Conservation (phyloP, 2,888 invertebrate species). For the Odontomyia ornata region DNA sequence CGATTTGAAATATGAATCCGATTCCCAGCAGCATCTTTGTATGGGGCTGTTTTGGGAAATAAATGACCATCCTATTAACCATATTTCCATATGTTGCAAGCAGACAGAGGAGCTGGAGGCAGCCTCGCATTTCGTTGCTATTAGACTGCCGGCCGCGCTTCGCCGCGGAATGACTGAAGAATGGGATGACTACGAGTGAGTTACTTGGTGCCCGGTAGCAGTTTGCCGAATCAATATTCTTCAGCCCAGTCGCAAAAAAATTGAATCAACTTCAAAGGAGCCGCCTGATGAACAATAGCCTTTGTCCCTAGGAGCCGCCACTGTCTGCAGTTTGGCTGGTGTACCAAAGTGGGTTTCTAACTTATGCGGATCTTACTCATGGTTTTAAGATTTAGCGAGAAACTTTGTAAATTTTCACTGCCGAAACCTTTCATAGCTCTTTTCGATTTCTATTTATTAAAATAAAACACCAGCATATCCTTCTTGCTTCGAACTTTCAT, state of each 20-base stretch:
- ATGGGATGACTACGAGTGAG: slow-evolving; percentile 48
- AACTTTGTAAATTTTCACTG: background rate
- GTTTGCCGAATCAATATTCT: slow-evolving; percentile 38
- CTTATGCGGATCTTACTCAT: background rate
- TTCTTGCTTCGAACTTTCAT: too few relatives aligned
- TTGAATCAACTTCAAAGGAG: slow-evolving; percentile 43
- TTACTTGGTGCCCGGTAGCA: slow-evolving; percentile 46
- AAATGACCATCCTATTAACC: slow-evolving; percentile 49
- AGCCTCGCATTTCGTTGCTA: slow-evolving; percentile 18
- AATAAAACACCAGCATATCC: too few relatives aligned
- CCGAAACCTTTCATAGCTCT: too few relatives aligned
- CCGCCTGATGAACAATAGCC: slow-evolving; percentile 43
- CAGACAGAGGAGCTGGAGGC: slow-evolving; percentile 15
- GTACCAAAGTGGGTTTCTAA: background rate
- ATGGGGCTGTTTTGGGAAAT: slow-evolving; percentile 46
- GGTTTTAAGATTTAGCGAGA: background rate
- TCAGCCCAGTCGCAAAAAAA: slow-evolving; percentile 18
- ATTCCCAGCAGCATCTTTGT: slow-evolving; percentile 1
- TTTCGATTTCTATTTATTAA: too few relatives aligned
- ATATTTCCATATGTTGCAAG: slow-evolving; percentile 49
- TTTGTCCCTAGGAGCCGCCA: slow-evolving; percentile 45
- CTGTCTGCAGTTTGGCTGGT: background rate
- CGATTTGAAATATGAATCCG: slow-evolving; percentile 48
- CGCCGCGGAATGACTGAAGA: slow-evolving; percentile 48
- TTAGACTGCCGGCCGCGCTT: slow-evolving; percentile 26